Evolutionary conservation across 2,797 vertebrate genomes (phyloP).

Genomic region (Oryzias sinensis): DNA sequence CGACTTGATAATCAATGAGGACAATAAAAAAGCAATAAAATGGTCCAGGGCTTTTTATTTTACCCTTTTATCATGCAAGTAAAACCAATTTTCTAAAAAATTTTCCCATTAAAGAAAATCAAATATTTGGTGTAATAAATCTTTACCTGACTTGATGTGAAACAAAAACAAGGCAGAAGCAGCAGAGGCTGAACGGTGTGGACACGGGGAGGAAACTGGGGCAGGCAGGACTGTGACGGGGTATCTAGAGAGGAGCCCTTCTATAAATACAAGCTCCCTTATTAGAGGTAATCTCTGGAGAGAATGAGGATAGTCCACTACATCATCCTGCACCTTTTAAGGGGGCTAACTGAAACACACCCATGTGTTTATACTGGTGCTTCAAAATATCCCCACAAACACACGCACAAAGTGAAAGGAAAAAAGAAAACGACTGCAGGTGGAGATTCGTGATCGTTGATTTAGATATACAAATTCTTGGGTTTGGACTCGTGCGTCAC

Average conservation of each 20-base stretch:
- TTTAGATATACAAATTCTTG: conserved; percentile 4
- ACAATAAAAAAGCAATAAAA: conserved; percentile 7
- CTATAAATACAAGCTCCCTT: conserved; percentile 83
- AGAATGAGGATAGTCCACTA: conserved; percentile 61
- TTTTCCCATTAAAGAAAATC: conserved; percentile 16
- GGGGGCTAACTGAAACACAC: conserved; percentile 57
- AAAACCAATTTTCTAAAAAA: conserved; percentile 16
- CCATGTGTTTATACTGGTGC: conserved; percentile 22
- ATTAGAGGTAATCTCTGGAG: conserved; percentile 78
- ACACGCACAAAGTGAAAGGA: background rate
- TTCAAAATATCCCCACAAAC: conserved; percentile 1
- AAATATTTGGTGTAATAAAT: conserved; percentile 14
- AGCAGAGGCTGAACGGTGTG: conserved; percentile 36
- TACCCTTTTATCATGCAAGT: conserved; percentile 16
- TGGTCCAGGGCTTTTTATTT: conserved; percentile 24
- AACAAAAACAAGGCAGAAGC: conserved; percentile 41
- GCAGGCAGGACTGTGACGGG: conserved; percentile 72
- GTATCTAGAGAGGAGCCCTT: conserved; percentile 66
- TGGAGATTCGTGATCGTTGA: background rate
- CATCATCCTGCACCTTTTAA: conserved; percentile 79
- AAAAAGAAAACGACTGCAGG: background rate
- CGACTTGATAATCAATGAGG: conserved; percentile 1
- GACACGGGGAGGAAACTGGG: conserved; percentile 46
- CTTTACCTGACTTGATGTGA: conserved; percentile 47
- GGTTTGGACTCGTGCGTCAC: conserved; percentile 15